phyloP scores from a whole-genome alignment of 2,888 invertebrate genomes.

The Electrophaes corylata region DNA sequence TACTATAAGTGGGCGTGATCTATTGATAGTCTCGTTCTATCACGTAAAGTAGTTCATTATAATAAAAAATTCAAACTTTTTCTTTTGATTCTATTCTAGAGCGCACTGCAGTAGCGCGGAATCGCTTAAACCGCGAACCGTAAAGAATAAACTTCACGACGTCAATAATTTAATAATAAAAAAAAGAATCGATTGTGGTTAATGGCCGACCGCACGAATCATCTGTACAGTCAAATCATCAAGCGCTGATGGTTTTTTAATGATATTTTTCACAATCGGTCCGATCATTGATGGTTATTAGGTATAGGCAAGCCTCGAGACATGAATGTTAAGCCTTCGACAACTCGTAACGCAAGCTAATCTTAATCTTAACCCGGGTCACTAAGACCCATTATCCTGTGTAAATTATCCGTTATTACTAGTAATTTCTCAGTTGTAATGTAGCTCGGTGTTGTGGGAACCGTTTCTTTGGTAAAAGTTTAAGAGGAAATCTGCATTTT shows the following conservation, averaged over 20 bases:
- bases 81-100: neutral
- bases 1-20: slow-evolving; percentile 73
- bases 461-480: slow-evolving; percentile 20
- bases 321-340: slow-evolving; percentile 60
- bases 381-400: slow-evolving; percentile 45
- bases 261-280: slow-evolving; percentile 85
- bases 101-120: slow-evolving; percentile 44
- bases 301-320: slow-evolving; percentile 77
- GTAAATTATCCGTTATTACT: slow-evolving; percentile 43
- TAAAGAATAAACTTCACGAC: slow-evolving; percentile 48
- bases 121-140: slow-evolving; percentile 48
- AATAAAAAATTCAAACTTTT: neutral
- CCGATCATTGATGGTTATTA: slow-evolving; percentile 83
- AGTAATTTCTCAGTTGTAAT: slow-evolving; percentile 47
- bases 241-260: slow-evolving; percentile 84
- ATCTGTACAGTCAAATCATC: slow-evolving; percentile 78
- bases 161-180: slow-evolving; percentile 76
- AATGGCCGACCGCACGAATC: slow-evolving; percentile 73
- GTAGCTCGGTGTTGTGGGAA: slow-evolving; percentile 41
- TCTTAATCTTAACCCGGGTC: slow-evolving; percentile 45
- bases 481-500: slow-evolving; percentile 21
- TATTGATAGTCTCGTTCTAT: slow-evolving; percentile 72
- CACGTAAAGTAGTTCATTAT: neutral
- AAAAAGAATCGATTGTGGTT: slow-evolving; percentile 81
- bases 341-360: slow-evolving; percentile 48